These are phyloP conservation scores for Oscarella lobularis DNA, from an alignment of 37 sponge, comb jelly and placozoan genomes.

Conservation along the genomic window DNA sequence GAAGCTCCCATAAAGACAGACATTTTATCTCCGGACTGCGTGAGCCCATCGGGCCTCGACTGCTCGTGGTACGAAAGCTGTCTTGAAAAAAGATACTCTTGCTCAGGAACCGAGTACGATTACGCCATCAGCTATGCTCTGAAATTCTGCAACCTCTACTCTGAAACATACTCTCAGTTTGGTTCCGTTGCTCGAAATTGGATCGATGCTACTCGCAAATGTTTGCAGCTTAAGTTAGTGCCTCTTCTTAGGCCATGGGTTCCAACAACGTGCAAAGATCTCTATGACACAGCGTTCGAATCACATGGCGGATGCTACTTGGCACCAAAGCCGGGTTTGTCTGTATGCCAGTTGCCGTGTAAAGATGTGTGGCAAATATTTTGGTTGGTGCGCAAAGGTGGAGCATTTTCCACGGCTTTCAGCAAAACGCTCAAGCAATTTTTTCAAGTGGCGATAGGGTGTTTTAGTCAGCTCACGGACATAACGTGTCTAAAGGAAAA, in stretches of 20 bases:
- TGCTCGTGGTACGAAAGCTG: conserved; percentile 34
- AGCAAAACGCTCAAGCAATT: conserved; percentile 19
- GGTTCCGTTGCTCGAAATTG: conserved; percentile 10
- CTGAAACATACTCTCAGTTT: conserved; percentile 16
- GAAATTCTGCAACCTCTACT: conserved; percentile 25
- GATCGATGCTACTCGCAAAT: conserved; percentile 24
- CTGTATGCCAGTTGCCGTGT: conserved; percentile 15
- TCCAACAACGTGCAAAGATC: conserved; percentile 13
- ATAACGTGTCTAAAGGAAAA: background rate
- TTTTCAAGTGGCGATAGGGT: conserved; percentile 8
- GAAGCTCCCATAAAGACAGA: background rate
- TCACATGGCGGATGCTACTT: conserved; percentile 21
- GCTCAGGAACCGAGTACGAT: conserved; percentile 15
- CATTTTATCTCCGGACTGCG: conserved; percentile 18
- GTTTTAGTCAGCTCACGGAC: background rate
- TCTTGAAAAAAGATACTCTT: conserved; percentile 22
- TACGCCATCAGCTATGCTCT: conserved; percentile 26
- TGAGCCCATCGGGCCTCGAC: conserved; percentile 24
- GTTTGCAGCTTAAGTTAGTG: conserved; percentile 22
- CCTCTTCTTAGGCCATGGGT: conserved; percentile 25
- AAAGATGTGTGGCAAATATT: conserved; percentile 6
- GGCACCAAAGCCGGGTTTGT: conserved; percentile 9
- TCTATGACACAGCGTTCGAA: conserved; percentile 17
- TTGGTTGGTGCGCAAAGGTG: conserved; percentile 13
- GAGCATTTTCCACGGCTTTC: conserved; percentile 5